A percentile compares a stretch with the other conserved stretches of the same genome.
phyloP scores from a whole-genome alignment of 2,888 invertebrate species.

The Aphidoletes aphidimyza region DNA sequence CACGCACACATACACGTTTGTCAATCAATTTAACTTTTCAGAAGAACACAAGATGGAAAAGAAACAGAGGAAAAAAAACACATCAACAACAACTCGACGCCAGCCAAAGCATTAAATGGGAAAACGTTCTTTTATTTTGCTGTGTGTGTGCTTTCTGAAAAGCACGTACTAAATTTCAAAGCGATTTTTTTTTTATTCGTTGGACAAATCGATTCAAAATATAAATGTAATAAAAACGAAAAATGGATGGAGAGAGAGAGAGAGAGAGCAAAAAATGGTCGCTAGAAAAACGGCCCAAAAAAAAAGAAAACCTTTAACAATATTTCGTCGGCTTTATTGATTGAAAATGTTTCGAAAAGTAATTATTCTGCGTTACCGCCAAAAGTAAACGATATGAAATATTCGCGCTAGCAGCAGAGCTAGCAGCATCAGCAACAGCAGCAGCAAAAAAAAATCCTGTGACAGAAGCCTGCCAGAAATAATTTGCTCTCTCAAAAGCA shows the following conservation, averaged over 20 bases:
- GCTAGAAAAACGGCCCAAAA: no score
- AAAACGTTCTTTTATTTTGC: neutral
- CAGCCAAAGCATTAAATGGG: neutral
- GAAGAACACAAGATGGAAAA: neutral
- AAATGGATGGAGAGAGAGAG: neutral
- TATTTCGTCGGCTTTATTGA: neutral
- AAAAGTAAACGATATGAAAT: conserved; percentile 15
- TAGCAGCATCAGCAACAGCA: no score
- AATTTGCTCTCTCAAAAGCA: conserved; percentile 32
- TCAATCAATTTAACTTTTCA: conserved; percentile 47
- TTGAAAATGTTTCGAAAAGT: conserved; percentile 50
- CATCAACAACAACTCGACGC: neutral
- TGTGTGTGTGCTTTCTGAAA: neutral
- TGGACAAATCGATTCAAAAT: conserved; percentile 37
- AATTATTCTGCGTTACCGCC: conserved; percentile 3
- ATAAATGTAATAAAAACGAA: conserved; percentile 37
- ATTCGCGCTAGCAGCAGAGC: no score
- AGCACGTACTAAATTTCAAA: conserved; percentile 45
- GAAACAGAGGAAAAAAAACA: no score
- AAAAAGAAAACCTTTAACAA: neutral
- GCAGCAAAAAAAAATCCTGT: neutral
- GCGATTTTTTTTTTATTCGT: conserved; percentile 17
- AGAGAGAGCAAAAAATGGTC: neutral
- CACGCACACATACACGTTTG: neutral
- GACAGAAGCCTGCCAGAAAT: conserved; percentile 28